phyloP scores from a whole-genome alignment of 2,797 vertebrate species.

The Catamblyrhynchus diadema region DNA sequence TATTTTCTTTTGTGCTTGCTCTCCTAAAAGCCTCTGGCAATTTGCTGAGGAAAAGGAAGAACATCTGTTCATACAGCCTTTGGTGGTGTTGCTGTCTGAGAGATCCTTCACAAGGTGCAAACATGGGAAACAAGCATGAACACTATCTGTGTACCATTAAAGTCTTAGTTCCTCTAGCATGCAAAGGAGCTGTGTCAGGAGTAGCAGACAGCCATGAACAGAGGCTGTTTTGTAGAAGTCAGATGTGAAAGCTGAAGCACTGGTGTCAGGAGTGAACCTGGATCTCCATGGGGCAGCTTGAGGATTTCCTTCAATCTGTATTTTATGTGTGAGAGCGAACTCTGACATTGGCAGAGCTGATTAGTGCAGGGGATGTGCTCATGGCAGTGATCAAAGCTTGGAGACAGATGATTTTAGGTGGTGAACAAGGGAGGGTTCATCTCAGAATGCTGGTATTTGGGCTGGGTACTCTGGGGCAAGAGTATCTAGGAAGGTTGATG shows the following conservation, averaged over 20 bases:
- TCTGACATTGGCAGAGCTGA: neutral
- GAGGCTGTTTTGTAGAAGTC: neutral
- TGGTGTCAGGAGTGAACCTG: neutral
- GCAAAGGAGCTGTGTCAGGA: neutral
- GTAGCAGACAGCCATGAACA: neutral
- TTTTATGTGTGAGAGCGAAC: neutral
- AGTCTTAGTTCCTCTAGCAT: neutral
- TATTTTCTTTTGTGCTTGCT: neutral
- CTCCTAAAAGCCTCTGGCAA: neutral
- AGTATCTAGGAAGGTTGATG: neutral
- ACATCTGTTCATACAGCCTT: neutral
- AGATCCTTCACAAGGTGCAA: neutral
- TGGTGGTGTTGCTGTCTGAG: neutral
- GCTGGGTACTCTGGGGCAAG: neutral
- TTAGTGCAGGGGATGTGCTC: rapidly evolving
- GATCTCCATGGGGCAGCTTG: neutral
- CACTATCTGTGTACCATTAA: rapidly evolving
- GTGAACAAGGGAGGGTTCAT: neutral
- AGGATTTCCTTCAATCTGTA: neutral
- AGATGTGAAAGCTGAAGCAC: neutral
- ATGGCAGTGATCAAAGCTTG: neutral
- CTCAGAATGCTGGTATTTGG: neutral
- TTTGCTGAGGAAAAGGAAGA: neutral
- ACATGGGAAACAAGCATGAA: neutral
- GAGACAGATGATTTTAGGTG: neutral